A percentile compares a stretch with the other conserved stretches of the same genome.
These are phyloP conservation scores for Trogon surrucura DNA, from an alignment of 2,113 vertebrate genomes.

Conservation along the genomic window DNA sequence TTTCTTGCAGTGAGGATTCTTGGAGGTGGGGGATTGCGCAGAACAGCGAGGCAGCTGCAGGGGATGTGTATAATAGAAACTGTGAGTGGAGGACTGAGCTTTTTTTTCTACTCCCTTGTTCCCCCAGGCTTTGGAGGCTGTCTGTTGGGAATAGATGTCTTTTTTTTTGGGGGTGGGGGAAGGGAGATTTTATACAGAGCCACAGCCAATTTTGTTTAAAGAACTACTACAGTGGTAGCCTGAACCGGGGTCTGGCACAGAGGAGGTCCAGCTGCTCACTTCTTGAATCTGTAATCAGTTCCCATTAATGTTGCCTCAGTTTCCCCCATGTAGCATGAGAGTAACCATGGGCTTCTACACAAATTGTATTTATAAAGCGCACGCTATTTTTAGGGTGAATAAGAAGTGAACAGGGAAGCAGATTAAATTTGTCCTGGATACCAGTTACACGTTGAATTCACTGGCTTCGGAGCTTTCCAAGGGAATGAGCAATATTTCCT, in stretches of 20 bases:
- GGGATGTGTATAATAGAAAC: background rate
- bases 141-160: background rate
- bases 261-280: background rate
- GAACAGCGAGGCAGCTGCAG: conserved; percentile 16
- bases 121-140: background rate
- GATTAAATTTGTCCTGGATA: conserved; percentile 34
- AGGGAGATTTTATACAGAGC: background rate
- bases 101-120: background rate
- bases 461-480: conserved; percentile 12
- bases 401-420: background rate
- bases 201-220: background rate
- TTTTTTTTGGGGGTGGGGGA: background rate
- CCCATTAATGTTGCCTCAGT: conserved; percentile 18
- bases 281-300: conserved; percentile 25
- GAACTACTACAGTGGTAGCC: background rate
- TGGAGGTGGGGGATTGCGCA: background rate
- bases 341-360: background rate
- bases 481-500: background rate
- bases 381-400: background rate
- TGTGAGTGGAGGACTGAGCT: background rate
- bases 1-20: background rate
- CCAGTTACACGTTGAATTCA: background rate
- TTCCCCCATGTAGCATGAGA: background rate
- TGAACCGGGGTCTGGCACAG: background rate
- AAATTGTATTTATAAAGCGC: background rate